Percentiles rank a stretch among this genome's conserved stretches.
These are phyloP conservation scores for Tribolium castaneum DNA, from an alignment of 1,140 invertebrate genomes.

Conservation along the genomic window DNA sequence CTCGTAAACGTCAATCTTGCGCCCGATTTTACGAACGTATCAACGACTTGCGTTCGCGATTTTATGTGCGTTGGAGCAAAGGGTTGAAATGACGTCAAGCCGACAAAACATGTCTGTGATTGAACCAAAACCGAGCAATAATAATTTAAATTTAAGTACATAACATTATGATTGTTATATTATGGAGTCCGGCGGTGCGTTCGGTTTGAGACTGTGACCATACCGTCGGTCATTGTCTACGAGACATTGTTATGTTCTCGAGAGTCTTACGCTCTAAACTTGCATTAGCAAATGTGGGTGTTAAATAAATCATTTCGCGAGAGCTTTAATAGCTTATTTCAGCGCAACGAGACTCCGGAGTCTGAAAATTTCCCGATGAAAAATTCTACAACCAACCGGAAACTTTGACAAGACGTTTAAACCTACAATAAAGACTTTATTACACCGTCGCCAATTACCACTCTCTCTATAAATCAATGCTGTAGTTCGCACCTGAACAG, in stretches of 20 bases:
- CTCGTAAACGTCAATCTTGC: conserved; percentile 56
- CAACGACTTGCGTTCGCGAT: conserved; percentile 39
- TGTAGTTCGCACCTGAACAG: background rate
- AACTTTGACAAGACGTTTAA: background rate
- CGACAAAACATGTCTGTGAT: conserved; percentile 10
- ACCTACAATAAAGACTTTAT: background rate
- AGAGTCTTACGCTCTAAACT: conserved; percentile 35
- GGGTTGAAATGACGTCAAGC: background rate
- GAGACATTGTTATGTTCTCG: conserved; percentile 34
- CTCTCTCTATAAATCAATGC: background rate
- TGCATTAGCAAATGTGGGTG: conserved; percentile 56
- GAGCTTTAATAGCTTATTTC: conserved; percentile 54
- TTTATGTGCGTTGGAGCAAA: background rate
- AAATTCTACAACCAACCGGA: background rate
- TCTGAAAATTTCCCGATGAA: conserved; percentile 4
- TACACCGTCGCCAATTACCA: background rate
- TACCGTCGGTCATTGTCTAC: conserved; percentile 27
- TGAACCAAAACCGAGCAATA: conserved; percentile 35
- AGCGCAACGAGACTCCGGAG: conserved; percentile 6
- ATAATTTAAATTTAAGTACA: conserved; percentile 57
- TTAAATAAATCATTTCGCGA: conserved; percentile 57
- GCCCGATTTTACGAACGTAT: conserved; percentile 6
- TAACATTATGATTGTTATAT: conserved; percentile 56
- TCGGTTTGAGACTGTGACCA: conserved; percentile 21
- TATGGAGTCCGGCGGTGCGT: conserved; percentile 45